phyloP scores from a whole-genome alignment of 2,888 invertebrate species.

The Diaphora mendica region DNA sequence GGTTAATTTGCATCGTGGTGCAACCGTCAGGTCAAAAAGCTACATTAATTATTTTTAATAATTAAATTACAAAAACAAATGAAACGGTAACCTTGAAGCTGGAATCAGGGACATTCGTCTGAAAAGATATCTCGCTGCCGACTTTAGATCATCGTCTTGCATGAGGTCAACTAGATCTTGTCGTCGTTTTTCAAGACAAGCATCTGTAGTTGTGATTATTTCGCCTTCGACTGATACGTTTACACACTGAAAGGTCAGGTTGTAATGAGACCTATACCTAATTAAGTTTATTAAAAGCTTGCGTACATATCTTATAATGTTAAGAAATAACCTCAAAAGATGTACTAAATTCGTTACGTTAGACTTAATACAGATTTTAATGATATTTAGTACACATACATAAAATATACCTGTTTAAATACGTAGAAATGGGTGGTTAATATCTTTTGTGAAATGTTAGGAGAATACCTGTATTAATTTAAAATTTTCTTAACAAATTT shows the following conservation, averaged over 20 bases:
- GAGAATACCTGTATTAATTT: no score
- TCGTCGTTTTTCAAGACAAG: conserved; percentile 71
- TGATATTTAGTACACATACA: not conserved
- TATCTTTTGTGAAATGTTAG: no score
- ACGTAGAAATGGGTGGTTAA: not conserved
- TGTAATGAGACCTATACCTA: not conserved
- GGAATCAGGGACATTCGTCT: conserved; percentile 78
- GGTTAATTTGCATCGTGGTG: no score
- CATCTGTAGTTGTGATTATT: conserved; percentile 57
- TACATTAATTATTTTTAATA: not conserved
- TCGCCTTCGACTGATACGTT: conserved; percentile 77
- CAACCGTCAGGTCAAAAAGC: not conserved
- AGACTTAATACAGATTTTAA: not conserved
- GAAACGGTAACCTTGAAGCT: conserved; percentile 64
- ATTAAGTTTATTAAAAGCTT: not conserved
- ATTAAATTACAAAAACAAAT: not conserved
- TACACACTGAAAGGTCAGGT: conserved; percentile 64
- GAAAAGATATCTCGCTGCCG: conserved; percentile 75
- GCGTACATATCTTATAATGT: not conserved
- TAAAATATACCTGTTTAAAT: not conserved
- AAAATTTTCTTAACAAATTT: not conserved
- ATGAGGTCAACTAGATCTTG: conserved; percentile 75
- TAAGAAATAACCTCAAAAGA: not conserved
- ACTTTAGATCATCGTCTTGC: conserved; percentile 76
- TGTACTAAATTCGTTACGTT: not conserved